Conservation (phyloP, 2,888 invertebrate genomes). For the Cataglyphis altisquamis region DNA sequence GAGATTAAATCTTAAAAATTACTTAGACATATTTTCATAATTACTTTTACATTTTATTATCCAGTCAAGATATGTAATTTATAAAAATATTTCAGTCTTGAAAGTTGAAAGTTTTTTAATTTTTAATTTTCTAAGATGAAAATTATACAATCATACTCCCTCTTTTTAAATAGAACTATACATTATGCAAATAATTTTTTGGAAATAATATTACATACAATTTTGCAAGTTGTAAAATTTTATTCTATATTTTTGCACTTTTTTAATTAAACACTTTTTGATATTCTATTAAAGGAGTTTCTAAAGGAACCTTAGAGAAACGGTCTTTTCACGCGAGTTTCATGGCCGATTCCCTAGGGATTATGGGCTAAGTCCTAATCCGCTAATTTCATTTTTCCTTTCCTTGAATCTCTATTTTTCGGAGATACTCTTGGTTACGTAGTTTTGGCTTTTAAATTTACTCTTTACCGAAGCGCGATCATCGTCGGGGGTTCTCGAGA, state of each 20-base stretch:
- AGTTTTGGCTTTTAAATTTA: constrained; percentile 26
- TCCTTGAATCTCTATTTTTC: constrained; percentile 6
- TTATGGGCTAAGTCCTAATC: constrained; percentile 39
- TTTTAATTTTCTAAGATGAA: not conserved
- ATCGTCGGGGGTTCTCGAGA: not conserved
- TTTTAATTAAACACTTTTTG: not conserved
- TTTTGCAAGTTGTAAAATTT: not conserved
- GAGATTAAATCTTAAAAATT: not conserved
- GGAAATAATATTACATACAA: not conserved
- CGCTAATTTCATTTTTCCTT: constrained; percentile 41
- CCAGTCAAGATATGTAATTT: not conserved
- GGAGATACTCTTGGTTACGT: constrained; percentile 16
- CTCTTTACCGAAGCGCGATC: constrained; percentile 22
- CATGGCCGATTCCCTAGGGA: constrained; percentile 15
- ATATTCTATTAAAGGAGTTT: constrained; percentile 1
- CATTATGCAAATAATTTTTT: not conserved
- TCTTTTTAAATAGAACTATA: not conserved
- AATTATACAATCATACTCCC: no score
- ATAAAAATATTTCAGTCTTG: not conserved
- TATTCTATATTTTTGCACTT: not conserved
- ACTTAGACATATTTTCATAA: not conserved
- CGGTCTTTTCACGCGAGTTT: constrained; percentile 8
- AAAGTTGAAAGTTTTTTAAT: not conserved
- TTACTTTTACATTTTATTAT: not conserved
- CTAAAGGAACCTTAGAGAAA: not conserved